phyloP scores from a whole-genome alignment of 2,113 vertebrate genomes.

The Apaloderma vittatum region DNA sequence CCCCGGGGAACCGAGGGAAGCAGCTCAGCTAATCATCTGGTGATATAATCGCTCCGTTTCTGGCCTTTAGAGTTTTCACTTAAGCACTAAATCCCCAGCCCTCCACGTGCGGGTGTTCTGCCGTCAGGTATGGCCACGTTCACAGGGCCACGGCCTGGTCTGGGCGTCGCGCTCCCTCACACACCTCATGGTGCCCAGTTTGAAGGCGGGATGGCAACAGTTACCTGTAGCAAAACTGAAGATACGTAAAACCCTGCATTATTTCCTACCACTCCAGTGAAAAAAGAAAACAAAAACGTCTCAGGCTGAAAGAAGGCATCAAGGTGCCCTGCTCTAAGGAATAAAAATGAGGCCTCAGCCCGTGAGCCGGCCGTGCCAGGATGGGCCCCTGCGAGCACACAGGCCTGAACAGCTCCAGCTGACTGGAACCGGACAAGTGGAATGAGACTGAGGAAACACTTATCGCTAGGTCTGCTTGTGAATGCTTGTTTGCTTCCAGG shows the following conservation, averaged over 20 bases:
- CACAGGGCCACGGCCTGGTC: rapidly evolving
- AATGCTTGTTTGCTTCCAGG: not conserved
- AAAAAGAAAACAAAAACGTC: rapidly evolving
- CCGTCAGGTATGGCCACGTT: not conserved
- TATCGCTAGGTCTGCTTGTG: not conserved
- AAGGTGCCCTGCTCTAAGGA: not conserved
- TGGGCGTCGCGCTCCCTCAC: rapidly evolving
- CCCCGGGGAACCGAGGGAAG: not conserved
- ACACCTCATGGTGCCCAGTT: rapidly evolving
- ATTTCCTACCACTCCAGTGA: not conserved
- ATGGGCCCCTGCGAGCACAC: rapidly evolving
- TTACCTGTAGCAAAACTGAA: not conserved
- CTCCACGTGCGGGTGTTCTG: not conserved
- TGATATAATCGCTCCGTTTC: not conserved
- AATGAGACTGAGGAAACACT: not conserved
- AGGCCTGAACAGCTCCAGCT: not conserved
- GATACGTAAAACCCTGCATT: rapidly evolving
- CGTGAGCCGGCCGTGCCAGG: not conserved
- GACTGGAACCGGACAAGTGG: not conserved
- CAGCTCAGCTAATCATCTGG: not conserved
- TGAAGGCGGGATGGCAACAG: not conserved
- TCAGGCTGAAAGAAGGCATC: not conserved
- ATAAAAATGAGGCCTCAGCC: not conserved
- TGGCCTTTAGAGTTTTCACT: not conserved
- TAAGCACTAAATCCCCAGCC: not conserved